Base-by-base conservation (phyloP, 2,113 vertebrate genomes). In the Prietella phreatophila region DNA sequence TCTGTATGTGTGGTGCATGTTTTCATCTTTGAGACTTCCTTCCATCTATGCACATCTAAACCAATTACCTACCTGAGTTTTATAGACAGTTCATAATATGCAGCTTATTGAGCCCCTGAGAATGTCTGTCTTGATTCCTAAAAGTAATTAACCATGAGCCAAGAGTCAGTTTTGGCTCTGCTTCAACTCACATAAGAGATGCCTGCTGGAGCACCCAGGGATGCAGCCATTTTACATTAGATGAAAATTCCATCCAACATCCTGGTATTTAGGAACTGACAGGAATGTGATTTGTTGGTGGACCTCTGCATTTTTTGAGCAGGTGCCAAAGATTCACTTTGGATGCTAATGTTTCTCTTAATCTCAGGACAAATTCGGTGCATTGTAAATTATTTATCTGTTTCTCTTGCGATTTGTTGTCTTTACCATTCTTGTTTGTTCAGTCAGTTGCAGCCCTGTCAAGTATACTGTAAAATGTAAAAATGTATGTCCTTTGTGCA, bases 81-180 rank as follows among this genome's bases (percentile, higher is more conserved):
- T 94, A 94, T 93, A 90, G 94, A 92, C 94, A 93, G 94, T 94
- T 94, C 92, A 95, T 95, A 94, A 93, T 91, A 85, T 88, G 83
- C 91, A 93, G 91, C 92, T 95, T 95, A 95, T 95, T 94, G 93
- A 95, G 93, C 94, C 92, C 91, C 92, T 90, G 90, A 93, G 92
- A 89, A 90, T 86, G 71, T 87, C 91, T 91, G 93, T 93, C 91
- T 93, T 86, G 87, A 94, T 94, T 93, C 94, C 94, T 93, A 92
- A 92, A 93, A 94, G 95, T 95, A 96, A 96, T 96, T 95, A 96
- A 95, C 93, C 95, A 90, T 79, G 87, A 87, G 93, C 91, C 91
- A 92, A 94, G 92, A 94, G 90, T 93, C 91, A 88, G 92, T 93
- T 94, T 93, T 94, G 94, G 93, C 93, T 89, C 91, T 19, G 90